phyloP scores from a whole-genome alignment of 2,113 vertebrate species.

The Sterna hirundo region DNA sequence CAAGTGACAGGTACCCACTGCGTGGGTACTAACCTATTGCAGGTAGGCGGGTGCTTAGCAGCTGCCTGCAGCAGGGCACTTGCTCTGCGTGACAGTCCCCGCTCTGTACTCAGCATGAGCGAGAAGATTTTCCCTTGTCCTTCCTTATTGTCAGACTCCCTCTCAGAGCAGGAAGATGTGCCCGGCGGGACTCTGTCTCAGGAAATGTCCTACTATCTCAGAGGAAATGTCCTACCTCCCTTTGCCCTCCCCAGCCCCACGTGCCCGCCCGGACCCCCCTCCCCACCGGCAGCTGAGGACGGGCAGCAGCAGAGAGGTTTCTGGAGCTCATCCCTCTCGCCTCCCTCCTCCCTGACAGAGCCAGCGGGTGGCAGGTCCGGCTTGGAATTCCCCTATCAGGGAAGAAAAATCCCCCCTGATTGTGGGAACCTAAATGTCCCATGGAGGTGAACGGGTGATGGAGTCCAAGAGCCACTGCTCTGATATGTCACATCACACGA shows the following conservation, averaged over 20 bases:
- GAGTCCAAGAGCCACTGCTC: neutral
- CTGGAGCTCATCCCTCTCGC: conserved; percentile 52
- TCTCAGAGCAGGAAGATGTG: neutral
- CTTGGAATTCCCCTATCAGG: conserved; percentile 51
- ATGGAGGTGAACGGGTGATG: neutral
- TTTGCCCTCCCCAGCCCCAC: neutral
- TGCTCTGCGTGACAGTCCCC: neutral
- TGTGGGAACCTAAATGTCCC: neutral
- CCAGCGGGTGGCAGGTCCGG: neutral
- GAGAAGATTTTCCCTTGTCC: neutral
- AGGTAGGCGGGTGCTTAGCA: neutral
- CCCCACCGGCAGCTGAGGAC: neutral
- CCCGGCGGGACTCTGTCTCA: neutral
- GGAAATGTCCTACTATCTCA: neutral
- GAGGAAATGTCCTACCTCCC: neutral
- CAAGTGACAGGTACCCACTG: fast-evolving
- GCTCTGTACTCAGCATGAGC: neutral
- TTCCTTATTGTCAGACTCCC: neutral
- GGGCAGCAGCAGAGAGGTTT: neutral
- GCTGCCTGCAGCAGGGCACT: neutral
- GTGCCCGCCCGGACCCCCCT: neutral
- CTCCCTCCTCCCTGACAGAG: conserved; percentile 37
- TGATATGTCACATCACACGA: neutral
- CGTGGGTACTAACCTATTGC: neutral
- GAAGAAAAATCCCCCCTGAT: conserved; percentile 26